Conservation (phyloP, 1,140 invertebrate species). For the Mylabris phalerata region DNA sequence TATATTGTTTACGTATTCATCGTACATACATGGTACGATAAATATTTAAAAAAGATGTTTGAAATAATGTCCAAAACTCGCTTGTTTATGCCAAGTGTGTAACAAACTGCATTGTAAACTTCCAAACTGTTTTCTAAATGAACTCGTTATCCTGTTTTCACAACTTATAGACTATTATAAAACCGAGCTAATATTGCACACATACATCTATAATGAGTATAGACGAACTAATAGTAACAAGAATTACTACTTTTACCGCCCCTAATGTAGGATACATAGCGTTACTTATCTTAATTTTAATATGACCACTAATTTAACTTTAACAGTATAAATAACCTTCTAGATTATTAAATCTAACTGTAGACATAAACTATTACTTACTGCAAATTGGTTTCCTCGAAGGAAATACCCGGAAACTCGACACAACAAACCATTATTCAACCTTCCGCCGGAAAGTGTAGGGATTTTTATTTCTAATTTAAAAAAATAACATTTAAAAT, state of each 20-base stretch:
- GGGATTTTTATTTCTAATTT: no score
- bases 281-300: slow-evolving; percentile 11
- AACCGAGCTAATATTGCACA: no score
- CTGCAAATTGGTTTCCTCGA: slow-evolving; percentile 8
- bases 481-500: no score
- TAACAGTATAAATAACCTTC: slow-evolving; percentile 11
- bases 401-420: slow-evolving; percentile 5
- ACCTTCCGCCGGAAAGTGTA: no score
- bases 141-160: slow-evolving; percentile 14
- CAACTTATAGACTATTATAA: no score
- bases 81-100: slow-evolving; percentile 11
- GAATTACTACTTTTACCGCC: no score
- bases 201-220: no score
- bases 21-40: neutral
- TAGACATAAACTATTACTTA: slow-evolving; percentile 2
- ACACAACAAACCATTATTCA: neutral
- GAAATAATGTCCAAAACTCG: slow-evolving; percentile 11
- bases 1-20: no score
- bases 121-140: slow-evolving; percentile 11
- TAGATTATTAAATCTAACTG: slow-evolving; percentile 9
- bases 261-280: no score
- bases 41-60: slow-evolving; percentile 11
- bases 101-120: slow-evolving; percentile 12
- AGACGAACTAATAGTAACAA: no score
- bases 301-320: slow-evolving; percentile 12